Evolutionary conservation across 2,888 invertebrate genomes (phyloP).

Genomic region (Phasia obesa): DNA sequence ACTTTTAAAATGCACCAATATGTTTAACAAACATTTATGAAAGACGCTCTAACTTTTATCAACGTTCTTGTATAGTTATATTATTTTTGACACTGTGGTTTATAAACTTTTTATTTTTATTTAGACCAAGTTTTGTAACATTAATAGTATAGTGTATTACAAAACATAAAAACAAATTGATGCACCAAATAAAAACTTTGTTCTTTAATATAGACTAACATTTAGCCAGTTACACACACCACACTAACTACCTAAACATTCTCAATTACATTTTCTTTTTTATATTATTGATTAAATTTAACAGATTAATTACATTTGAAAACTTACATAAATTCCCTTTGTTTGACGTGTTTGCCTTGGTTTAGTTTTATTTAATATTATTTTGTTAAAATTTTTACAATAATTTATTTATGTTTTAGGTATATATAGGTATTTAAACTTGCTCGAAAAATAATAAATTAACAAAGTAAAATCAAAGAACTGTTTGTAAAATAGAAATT

Average conservation of each 20-base stretch:
- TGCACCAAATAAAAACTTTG: not conserved
- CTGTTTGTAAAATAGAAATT: not conserved
- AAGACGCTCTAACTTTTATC: no score
- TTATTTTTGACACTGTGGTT: no score
- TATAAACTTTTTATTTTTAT: no score
- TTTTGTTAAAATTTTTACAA: constrained; percentile 15
- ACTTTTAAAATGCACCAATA: no score
- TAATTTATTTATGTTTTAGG: constrained; percentile 10
- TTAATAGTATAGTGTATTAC: no score
- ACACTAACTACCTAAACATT: not conserved
- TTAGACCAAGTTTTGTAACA: no score
- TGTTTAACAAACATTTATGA: no score
- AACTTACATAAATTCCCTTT: constrained; percentile 57
- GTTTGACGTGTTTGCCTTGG: not conserved
- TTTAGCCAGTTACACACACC: not conserved
- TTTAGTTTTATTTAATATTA: constrained; percentile 15
- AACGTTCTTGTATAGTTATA: no score
- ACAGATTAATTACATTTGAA: constrained; percentile 9
- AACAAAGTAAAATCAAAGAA: not conserved
- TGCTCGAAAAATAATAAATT: constrained; percentile 3
- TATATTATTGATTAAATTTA: constrained; percentile 4
- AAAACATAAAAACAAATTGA: not conserved
- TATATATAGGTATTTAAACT: constrained; percentile 3
- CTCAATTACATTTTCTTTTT: constrained; percentile 5
- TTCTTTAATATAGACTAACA: not conserved